Conservation (phyloP, 1,140 invertebrate species). For the Sesamia nonagrioides region DNA sequence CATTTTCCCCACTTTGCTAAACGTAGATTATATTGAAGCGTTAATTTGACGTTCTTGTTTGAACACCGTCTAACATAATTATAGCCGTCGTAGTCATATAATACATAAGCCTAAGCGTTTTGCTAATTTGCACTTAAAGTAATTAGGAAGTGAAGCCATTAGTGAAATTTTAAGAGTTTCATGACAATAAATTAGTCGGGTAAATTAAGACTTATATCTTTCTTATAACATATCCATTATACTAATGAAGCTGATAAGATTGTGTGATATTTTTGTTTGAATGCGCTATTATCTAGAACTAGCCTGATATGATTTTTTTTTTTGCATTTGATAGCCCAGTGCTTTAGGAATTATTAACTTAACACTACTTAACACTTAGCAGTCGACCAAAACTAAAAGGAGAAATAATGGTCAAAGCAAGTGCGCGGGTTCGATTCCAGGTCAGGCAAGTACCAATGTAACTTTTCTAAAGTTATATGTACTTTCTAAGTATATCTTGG, state of each 20-base stretch:
- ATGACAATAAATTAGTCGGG: background rate
- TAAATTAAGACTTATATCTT: background rate
- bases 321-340: too few relatives aligned
- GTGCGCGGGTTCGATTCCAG: too few relatives aligned
- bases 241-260: background rate
- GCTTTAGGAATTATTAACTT: too few relatives aligned
- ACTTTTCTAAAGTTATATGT: too few relatives aligned
- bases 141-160: constrained; percentile 2
- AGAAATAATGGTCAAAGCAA: too few relatives aligned
- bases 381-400: too few relatives aligned
- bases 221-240: background rate
- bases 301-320: too few relatives aligned
- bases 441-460: too few relatives aligned
- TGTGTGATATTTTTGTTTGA: too few relatives aligned
- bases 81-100: background rate
- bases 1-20: constrained; percentile 27
- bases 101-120: constrained; percentile 11
- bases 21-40: constrained; percentile 23
- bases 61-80: constrained; percentile 24
- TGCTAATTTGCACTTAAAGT: constrained; percentile 13
- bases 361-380: too few relatives aligned
- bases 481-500: too few relatives aligned
- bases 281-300: too few relatives aligned
- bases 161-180: background rate
- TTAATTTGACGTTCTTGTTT: constrained; percentile 40